These are phyloP conservation scores for Heliocidaris tuberculata DNA, from an alignment of 35 echinoderm and acorn worm species.

Conservation along the genomic window DNA sequence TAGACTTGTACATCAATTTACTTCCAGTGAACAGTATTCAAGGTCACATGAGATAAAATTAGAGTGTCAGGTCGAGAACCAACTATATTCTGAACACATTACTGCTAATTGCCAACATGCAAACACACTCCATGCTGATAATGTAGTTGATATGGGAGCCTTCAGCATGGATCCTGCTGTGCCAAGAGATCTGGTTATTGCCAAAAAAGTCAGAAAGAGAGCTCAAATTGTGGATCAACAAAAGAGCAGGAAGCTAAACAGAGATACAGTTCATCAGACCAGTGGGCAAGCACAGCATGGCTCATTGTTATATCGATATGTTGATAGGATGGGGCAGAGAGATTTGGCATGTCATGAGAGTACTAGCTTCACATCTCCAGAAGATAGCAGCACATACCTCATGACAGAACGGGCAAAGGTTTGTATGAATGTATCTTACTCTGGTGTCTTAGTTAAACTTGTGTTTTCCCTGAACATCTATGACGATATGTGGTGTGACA, in stretches of 20 bases:
- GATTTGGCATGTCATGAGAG: constrained; percentile 49
- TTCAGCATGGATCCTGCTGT: not conserved
- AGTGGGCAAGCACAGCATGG: not conserved
- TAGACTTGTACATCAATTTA: not conserved
- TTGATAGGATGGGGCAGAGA: not conserved
- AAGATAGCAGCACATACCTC: constrained; percentile 23
- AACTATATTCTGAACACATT: not conserved
- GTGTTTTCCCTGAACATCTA: no score
- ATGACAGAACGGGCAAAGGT: not conserved
- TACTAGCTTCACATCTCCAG: constrained; percentile 55
- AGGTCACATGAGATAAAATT: not conserved
- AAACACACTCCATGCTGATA: not conserved
- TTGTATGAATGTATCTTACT: not conserved
- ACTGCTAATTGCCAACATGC: not conserved
- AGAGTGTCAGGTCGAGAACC: not conserved
- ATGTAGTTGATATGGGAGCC: not conserved
- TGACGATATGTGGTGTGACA: no score
- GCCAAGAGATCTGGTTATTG: not conserved
- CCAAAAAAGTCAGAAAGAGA: not conserved
- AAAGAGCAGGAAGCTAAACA: not conserved
- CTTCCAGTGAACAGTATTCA: not conserved
- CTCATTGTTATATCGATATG: not conserved
- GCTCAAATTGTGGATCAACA: not conserved
- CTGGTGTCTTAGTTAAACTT: no score
- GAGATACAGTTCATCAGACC: not conserved